These are phyloP conservation scores for Temnothorax ravouxi DNA, from an alignment of 2,888 invertebrate genomes.

Conservation along the genomic window DNA sequence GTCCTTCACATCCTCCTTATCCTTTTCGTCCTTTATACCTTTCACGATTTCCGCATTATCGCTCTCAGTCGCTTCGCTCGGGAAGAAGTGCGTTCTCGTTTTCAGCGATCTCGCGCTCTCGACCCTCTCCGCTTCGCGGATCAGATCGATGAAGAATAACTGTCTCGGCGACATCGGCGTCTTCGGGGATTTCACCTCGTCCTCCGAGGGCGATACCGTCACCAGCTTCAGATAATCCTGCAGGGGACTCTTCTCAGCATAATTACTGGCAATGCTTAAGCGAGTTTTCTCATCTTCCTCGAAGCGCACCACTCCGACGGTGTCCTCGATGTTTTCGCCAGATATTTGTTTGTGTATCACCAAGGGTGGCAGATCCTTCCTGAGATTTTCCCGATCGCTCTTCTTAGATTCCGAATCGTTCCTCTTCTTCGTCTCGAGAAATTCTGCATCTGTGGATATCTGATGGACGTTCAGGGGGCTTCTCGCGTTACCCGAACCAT, in stretches of 20 bases:
- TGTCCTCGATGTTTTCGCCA: slow-evolving; percentile 65
- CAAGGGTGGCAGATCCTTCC: slow-evolving; percentile 72
- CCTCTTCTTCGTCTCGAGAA: not conserved
- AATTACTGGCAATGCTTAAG: slow-evolving; percentile 18
- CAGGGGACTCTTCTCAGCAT: slow-evolving; percentile 63
- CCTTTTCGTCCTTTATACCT: not conserved
- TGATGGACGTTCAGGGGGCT: not conserved
- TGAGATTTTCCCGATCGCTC: not conserved
- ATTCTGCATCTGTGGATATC: slow-evolving; percentile 1
- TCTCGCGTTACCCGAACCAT: slow-evolving; percentile 52
- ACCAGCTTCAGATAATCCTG: slow-evolving; percentile 76
- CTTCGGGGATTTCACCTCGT: slow-evolving; percentile 57
- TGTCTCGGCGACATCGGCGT: slow-evolving; percentile 84
- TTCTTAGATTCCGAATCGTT: slow-evolving; percentile 28
- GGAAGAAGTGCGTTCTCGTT: slow-evolving; percentile 56
- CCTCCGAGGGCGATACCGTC: slow-evolving; percentile 69
- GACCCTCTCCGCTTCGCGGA: slow-evolving; percentile 80
- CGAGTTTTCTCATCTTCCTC: slow-evolving; percentile 44
- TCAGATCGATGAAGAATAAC: slow-evolving; percentile 85
- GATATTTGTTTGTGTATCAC: slow-evolving; percentile 74
- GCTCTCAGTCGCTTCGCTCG: not conserved
- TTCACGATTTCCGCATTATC: not conserved
- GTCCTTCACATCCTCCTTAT: not conserved
- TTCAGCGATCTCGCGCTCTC: slow-evolving; percentile 37
- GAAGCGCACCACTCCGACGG: slow-evolving; percentile 57